Evolutionary conservation across 53 echinoderm and acorn worm species (phyloP).

Genomic region (Luidia sarsii): DNA sequence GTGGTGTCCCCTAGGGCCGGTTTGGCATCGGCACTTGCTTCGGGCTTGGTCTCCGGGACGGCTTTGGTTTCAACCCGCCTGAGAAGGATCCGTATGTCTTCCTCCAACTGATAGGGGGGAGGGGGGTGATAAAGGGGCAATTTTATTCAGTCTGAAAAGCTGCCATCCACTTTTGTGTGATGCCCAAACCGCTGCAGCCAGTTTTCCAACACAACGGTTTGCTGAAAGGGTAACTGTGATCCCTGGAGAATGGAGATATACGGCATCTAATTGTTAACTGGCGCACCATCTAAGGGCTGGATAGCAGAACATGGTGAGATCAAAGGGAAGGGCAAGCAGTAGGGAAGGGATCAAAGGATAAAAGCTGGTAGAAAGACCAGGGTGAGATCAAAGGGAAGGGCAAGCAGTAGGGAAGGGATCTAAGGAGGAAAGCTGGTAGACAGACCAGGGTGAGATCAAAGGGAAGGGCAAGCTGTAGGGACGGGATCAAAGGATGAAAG

Average conservation of each 20-base stretch:
- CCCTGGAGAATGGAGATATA: neutral
- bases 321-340: no score
- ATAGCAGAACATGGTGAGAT: no score
- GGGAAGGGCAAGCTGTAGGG: no score
- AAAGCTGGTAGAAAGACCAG: no score
- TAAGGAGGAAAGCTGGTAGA: no score
- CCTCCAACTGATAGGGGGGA: conserved; percentile 79
- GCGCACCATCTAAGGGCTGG: no score
- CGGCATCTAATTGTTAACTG: neutral
- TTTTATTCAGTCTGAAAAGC: neutral
- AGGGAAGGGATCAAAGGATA: no score
- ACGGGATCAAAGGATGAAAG: no score
- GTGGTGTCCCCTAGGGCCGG: conserved; percentile 50
- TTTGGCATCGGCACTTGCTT: conserved; percentile 13
- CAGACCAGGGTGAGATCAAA: no score
- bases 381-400: no score
- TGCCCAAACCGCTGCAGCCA: neutral
- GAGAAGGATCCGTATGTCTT: conserved; percentile 80
- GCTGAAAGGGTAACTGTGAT: neutral
- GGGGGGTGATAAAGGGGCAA: neutral
- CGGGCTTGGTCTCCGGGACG: conserved; percentile 15
- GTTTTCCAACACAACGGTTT: neutral
- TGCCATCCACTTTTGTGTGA: neutral
- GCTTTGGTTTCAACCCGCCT: conserved; percentile 72
- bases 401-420: no score